phyloP scores from a whole-genome alignment of 2,797 vertebrate species.

The Balearica regulorum region DNA sequence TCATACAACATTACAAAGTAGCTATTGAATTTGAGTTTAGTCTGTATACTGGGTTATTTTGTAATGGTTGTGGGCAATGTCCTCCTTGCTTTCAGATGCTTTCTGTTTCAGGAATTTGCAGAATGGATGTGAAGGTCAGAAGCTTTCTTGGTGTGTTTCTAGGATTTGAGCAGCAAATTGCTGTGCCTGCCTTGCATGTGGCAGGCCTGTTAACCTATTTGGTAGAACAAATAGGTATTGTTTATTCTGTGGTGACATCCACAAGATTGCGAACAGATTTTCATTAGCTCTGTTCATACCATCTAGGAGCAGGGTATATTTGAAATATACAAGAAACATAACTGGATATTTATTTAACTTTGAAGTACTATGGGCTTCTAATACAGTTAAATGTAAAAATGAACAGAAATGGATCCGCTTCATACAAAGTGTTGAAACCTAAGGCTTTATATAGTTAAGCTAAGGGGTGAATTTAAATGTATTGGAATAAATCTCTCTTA shows the following conservation, averaged over 20 bases:
- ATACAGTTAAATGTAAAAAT: background rate
- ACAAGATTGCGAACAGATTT: background rate
- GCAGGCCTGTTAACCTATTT: background rate
- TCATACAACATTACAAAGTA: background rate
- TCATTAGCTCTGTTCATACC: background rate
- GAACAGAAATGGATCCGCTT: background rate
- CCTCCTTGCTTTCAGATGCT: background rate
- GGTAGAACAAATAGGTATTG: background rate
- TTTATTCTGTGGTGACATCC: background rate
- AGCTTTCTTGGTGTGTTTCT: background rate
- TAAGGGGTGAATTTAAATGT: background rate
- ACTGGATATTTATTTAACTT: background rate
- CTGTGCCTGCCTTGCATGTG: background rate
- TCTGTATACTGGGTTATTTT: background rate
- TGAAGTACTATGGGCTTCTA: background rate
- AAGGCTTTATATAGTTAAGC: background rate
- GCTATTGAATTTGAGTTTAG: background rate
- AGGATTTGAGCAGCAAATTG: background rate
- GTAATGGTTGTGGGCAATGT: background rate
- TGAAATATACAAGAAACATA: background rate
- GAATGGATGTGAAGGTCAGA: background rate
- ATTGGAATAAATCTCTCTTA: background rate
- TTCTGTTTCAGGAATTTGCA: background rate
- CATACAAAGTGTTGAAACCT: background rate
- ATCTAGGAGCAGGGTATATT: background rate